Conservation (phyloP, 2,888 invertebrate species). For the Heliconius erato region DNA sequence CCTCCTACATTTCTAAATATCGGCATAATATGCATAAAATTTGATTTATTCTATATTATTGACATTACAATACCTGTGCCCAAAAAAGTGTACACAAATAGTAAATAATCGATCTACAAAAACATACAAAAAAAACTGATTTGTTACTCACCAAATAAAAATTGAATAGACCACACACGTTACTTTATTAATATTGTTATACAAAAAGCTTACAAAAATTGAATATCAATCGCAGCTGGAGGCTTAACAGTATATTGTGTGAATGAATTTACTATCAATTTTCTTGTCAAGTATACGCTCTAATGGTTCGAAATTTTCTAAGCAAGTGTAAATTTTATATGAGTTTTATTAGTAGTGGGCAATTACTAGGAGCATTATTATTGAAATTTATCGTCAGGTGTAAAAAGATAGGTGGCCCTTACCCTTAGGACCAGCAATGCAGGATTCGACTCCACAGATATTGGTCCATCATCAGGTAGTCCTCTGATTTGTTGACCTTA, state of each 20-base stretch:
- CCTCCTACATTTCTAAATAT: neutral
- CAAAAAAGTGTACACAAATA: neutral
- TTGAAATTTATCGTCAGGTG: neutral
- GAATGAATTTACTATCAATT: slow-evolving; percentile 42
- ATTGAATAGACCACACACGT: slow-evolving; percentile 41
- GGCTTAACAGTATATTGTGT: slow-evolving; percentile 21
- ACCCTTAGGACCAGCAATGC: too few species aligned
- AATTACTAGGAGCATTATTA: slow-evolving; percentile 7
- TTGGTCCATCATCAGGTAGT: too few species aligned
- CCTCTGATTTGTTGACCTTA: too few species aligned
- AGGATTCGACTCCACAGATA: too few species aligned
- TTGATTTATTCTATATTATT: neutral
- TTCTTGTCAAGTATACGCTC: slow-evolving; percentile 5
- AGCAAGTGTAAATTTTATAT: slow-evolving; percentile 21
- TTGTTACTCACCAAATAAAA: slow-evolving; percentile 34
- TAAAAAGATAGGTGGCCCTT: too few species aligned
- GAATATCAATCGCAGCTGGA: slow-evolving; percentile 45
- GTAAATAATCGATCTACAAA: slow-evolving; percentile 6
- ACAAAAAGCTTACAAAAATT: slow-evolving; percentile 39
- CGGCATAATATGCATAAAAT: neutral
- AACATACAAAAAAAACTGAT: slow-evolving; percentile 18
- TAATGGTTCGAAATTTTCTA: slow-evolving; percentile 26
- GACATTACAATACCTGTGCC: neutral
- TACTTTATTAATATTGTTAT: slow-evolving; percentile 40
- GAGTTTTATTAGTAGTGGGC: neutral